These are phyloP conservation scores for Leistus spinibarbis DNA, from an alignment of 2,888 invertebrate genomes.

Conservation along the genomic window DNA sequence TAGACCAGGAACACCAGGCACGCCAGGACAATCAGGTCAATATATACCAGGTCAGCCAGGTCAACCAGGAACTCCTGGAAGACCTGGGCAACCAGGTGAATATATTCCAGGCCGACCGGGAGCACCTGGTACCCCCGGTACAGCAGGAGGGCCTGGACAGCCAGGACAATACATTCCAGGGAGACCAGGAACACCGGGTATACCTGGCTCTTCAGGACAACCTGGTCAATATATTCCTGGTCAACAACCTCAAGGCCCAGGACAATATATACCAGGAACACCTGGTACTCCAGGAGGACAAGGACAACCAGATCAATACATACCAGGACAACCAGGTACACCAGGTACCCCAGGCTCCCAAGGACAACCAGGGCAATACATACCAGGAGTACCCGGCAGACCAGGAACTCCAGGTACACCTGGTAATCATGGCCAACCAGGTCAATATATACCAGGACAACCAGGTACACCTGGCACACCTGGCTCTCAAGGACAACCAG, in stretches of 20 bases:
- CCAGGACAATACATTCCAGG: conserved; percentile 30
- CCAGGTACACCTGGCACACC: conserved; percentile 43
- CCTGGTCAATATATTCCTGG: conserved; percentile 49
- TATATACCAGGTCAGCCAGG: conserved; percentile 47
- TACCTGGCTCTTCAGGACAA: conserved; percentile 46
- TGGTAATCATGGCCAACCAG: conserved; percentile 34
- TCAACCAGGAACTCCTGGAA: conserved; percentile 45
- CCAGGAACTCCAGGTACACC: conserved; percentile 18
- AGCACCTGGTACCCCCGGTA: conserved; percentile 54
- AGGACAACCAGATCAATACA: conserved; percentile 39
- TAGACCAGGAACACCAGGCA: conserved; percentile 64
- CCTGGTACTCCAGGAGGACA: conserved; percentile 40
- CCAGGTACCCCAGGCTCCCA: neutral
- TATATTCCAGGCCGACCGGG: conserved; percentile 11
- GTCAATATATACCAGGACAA: conserved; percentile 41
- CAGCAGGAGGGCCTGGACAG: conserved; percentile 45
- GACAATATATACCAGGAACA: conserved; percentile 36
- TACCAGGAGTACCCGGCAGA: conserved; percentile 42
- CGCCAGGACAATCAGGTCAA: conserved; percentile 44
- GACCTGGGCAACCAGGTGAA: conserved; percentile 48
- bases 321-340: neutral
- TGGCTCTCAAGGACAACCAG: conserved; percentile 41
- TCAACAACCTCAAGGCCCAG: conserved; percentile 47
- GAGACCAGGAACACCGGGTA: conserved; percentile 54
- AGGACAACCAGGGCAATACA: conserved; percentile 43